phyloP scores from a whole-genome alignment of 1,140 invertebrate species.

The Bombus superbus region DNA sequence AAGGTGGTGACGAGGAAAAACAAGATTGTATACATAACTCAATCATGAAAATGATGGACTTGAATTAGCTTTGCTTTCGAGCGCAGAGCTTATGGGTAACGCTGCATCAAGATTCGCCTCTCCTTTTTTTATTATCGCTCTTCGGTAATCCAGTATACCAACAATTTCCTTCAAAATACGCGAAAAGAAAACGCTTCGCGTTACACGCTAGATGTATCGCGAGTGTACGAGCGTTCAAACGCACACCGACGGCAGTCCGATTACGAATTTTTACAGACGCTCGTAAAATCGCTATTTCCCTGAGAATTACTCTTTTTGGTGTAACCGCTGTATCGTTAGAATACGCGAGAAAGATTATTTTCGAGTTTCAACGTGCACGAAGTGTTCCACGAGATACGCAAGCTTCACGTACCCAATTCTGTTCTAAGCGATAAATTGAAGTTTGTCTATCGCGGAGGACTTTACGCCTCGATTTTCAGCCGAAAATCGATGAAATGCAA shows the following conservation, averaged over 20 bases:
- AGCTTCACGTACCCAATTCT: background rate
- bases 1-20: background rate
- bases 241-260: background rate
- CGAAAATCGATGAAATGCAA: constrained; percentile 32
- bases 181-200: background rate
- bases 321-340: background rate
- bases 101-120: background rate
- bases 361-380: background rate
- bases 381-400: too few relatives aligned
- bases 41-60: background rate
- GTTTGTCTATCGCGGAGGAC: background rate
- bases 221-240: constrained; percentile 27
- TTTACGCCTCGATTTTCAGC: background rate
- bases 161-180: constrained; percentile 21
- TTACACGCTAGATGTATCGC: background rate
- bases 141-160: background rate
- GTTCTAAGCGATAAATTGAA: constrained; percentile 2
- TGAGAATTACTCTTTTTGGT: background rate
- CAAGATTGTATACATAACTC: background rate
- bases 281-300: constrained; percentile 30
- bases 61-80: background rate
- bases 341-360: background rate
- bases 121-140: background rate
- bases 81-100: background rate
- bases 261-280: constrained; percentile 41